Conservation (phyloP, 2,113 vertebrate genomes). For the Cisticola juncidis region DNA sequence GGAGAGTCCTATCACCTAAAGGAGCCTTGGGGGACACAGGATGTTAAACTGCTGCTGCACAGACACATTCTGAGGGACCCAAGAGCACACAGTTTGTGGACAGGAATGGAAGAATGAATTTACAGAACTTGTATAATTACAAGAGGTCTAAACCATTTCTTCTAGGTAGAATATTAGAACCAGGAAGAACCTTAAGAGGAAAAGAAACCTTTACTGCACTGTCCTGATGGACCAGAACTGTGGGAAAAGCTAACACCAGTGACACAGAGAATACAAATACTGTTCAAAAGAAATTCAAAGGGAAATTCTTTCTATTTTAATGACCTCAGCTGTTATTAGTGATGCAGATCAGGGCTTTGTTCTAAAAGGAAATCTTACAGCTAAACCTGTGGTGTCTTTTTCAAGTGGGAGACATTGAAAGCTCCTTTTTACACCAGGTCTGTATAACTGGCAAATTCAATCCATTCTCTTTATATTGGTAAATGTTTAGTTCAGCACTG, state of each 20-base stretch:
- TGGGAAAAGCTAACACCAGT: neutral
- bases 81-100: neutral
- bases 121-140: neutral
- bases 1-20: neutral
- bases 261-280: neutral
- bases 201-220: neutral
- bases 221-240: neutral
- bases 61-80: neutral
- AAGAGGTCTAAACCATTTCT: neutral
- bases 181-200: neutral
- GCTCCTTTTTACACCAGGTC: neutral
- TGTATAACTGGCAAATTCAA: neutral
- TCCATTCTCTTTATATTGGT: neutral
- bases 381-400: neutral
- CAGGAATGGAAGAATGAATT: neutral
- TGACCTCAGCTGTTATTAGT: neutral
- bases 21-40: neutral
- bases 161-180: neutral
- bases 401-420: neutral
- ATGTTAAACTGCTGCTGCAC: neutral
- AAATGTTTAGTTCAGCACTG: neutral
- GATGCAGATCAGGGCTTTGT: conserved; percentile 40
- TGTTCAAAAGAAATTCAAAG: conserved; percentile 6
- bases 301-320: conserved; percentile 13
- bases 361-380: neutral